Evolutionary conservation across 64 coral and sea anemone species (phyloP).

Genomic region (Montipora efflorescens): DNA sequence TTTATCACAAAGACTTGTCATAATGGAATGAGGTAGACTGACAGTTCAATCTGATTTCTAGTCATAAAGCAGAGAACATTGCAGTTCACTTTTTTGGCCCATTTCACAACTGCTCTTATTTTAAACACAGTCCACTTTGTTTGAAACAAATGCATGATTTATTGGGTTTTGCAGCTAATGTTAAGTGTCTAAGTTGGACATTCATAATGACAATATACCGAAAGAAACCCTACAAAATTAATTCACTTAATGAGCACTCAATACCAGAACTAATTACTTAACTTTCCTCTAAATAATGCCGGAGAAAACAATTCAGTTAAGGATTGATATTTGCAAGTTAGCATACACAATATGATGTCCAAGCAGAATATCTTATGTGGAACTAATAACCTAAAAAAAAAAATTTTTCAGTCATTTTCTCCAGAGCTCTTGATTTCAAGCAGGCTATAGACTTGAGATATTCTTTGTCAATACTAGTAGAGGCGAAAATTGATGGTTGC

Average conservation of each 20-base stretch:
- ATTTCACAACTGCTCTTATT: neutral
- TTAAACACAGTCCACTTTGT: neutral
- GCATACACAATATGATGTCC: slow-evolving; percentile 1
- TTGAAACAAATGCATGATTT: no score
- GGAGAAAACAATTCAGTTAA: neutral
- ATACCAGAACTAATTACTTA: neutral
- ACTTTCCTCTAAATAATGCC: neutral
- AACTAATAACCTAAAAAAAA: neutral
- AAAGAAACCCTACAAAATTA: neutral
- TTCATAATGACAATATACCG: neutral
- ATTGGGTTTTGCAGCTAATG: no score
- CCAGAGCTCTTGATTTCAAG: no score
- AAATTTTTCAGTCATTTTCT: neutral
- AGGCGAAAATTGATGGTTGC: no score
- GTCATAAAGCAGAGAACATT: neutral
- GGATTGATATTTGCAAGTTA: neutral
- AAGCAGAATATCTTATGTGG: neutral
- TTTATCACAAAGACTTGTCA: neutral
- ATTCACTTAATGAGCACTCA: neutral
- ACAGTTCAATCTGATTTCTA: neutral
- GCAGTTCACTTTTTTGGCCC: neutral
- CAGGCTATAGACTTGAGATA: no score
- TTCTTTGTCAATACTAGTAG: no score
- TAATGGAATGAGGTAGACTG: neutral
- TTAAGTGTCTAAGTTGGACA: no score